Conservation (phyloP, 2,113 vertebrate species). For the Nothoprocta pentlandii region DNA sequence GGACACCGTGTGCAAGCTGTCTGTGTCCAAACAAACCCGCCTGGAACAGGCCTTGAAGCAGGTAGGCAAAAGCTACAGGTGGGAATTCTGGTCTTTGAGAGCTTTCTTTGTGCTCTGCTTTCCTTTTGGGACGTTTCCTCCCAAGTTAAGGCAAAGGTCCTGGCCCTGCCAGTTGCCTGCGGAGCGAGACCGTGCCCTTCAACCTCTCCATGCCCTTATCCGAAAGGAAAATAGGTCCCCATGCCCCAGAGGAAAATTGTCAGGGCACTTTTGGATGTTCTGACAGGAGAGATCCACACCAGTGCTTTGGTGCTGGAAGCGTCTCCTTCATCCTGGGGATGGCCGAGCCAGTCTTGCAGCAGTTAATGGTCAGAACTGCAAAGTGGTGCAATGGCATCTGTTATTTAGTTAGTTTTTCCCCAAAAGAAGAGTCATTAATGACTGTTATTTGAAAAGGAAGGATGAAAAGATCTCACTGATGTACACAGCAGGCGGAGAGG, state of each 20-base stretch:
- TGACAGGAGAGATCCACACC: neutral
- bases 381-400: rapidly evolving
- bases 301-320: neutral
- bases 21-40: constrained; percentile 93
- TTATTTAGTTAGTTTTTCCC: rapidly evolving
- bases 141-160: neutral
- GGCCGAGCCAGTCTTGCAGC: neutral
- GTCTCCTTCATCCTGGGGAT: neutral
- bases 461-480: rapidly evolving
- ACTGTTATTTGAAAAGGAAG: neutral
- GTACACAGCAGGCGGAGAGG: neutral
- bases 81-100: rapidly evolving
- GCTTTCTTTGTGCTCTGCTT: neutral
- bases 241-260: neutral
- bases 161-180: neutral
- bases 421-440: neutral
- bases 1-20: constrained; percentile 96
- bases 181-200: neutral
- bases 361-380: neutral
- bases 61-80: constrained; percentile 68
- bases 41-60: constrained; percentile 94
- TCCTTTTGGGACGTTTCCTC: neutral
- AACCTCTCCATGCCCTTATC: neutral
- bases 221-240: neutral
- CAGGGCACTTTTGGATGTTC: too few relatives aligned